These are phyloP conservation scores for Vidua chalybeata DNA, from an alignment of 2,113 vertebrate genomes.

Conservation along the genomic window DNA sequence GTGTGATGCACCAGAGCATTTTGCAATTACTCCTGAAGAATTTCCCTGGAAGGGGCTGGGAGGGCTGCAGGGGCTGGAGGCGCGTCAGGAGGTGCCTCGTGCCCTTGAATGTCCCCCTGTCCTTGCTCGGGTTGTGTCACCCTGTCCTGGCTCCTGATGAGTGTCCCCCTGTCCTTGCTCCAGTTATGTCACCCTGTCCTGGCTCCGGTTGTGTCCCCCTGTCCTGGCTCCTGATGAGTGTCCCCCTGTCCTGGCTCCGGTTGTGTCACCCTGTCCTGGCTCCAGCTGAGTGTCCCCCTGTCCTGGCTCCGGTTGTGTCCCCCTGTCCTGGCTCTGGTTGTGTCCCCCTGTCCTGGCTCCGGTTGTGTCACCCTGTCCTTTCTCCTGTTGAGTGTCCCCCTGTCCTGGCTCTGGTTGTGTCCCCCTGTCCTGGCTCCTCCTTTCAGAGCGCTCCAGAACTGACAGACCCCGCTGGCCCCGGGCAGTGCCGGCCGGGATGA, in stretches of 20 bases:
- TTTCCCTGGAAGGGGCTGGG: not conserved
- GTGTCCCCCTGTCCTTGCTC: not conserved
- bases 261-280: too few species aligned
- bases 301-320: too few species aligned
- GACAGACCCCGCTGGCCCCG: not conserved
- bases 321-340: not conserved
- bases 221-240: too few species aligned
- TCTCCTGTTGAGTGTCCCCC: not conserved
- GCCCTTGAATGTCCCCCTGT: not conserved
- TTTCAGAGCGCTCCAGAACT: not conserved
- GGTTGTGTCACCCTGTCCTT: not conserved
- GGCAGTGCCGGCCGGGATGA: not conserved
- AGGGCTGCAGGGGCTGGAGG: not conserved
- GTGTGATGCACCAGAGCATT: not conserved
- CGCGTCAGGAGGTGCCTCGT: accelerated
- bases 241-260: too few species aligned
- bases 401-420: not conserved
- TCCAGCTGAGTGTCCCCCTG: too few species aligned
- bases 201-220: too few species aligned
- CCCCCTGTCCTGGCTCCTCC: not conserved
- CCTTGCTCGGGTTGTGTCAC: not conserved
- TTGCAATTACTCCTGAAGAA: not conserved
- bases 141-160: not conserved
- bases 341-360: not conserved
- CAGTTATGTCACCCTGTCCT: too few species aligned